These are phyloP conservation scores for Magallana ariakensis DNA, from an alignment of 1,140 invertebrate species.

Conservation along the genomic window DNA sequence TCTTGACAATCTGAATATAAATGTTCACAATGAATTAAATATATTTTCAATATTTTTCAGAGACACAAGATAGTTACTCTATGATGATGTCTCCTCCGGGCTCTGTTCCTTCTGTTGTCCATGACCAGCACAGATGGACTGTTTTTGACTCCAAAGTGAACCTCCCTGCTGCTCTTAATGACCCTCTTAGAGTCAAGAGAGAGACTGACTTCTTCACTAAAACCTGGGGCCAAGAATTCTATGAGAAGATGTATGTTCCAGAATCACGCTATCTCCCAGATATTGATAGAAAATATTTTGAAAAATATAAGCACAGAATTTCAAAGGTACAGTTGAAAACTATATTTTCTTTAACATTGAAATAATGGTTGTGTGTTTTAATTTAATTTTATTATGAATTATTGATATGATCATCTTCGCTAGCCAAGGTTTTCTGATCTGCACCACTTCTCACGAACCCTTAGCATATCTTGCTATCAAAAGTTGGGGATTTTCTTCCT, in stretches of 20 bases:
- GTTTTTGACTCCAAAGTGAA: constrained; percentile 86
- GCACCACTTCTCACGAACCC: no score
- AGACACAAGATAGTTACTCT: background rate
- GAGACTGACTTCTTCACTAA: constrained; percentile 93
- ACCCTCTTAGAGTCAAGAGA: constrained; percentile 90
- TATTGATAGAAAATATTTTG: constrained; percentile 91
- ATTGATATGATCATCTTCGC: no score
- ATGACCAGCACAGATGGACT: constrained; percentile 81
- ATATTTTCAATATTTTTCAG: constrained; percentile 7
- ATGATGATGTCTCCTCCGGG: constrained; percentile 1
- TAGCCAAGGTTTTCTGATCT: no score
- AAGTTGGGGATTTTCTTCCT: no score
- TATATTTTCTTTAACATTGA: constrained; percentile 7
- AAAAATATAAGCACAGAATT: constrained; percentile 88
- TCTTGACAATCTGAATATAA: no score
- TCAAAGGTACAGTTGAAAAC: constrained; percentile 71
- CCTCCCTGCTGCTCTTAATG: constrained; percentile 96
- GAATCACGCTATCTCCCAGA: constrained; percentile 91
- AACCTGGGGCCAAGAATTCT: constrained; percentile 97
- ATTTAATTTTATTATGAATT: no score
- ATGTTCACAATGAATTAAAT: no score
- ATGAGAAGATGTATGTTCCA: constrained; percentile 86
- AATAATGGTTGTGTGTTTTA: no score
- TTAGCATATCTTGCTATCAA: no score
- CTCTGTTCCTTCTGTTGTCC: constrained; percentile 75